Percentiles rank a stretch among this genome's conserved stretches.
These are phyloP conservation scores for Sarcoramphus papa DNA, from an alignment of 2,797 vertebrate genomes.

Conservation along the genomic window DNA sequence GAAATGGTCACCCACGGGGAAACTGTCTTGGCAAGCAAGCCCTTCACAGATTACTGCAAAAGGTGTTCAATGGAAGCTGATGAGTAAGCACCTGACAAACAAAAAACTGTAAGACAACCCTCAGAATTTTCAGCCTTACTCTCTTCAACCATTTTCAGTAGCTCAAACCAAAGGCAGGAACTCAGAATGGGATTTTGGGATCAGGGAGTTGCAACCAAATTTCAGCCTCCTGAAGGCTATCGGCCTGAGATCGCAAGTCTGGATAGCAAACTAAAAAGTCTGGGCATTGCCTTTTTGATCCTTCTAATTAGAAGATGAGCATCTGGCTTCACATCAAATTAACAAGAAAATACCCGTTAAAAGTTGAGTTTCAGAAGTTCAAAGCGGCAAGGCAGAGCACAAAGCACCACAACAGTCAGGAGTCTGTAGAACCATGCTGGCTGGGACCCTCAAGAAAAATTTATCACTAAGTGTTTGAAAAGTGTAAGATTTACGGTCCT, in stretches of 20 bases:
- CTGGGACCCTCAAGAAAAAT: neutral
- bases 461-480: neutral
- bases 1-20: neutral
- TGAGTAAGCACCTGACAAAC: neutral
- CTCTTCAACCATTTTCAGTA: neutral
- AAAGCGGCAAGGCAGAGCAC: neutral
- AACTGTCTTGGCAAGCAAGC: neutral
- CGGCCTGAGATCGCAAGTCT: neutral
- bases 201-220: fast-evolving
- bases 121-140: neutral
- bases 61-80: neutral
- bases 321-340: neutral
- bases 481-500: neutral
- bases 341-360: neutral
- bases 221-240: neutral
- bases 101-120: neutral
- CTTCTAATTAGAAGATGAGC: neutral
- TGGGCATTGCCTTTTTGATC: neutral
- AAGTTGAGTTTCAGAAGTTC: neutral
- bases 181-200: neutral
- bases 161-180: neutral
- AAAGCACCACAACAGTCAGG: neutral
- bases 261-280: neutral
- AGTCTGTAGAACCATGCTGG: neutral
- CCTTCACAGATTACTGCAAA: neutral